phyloP scores from a whole-genome alignment of 2,797 vertebrate genomes.

The Champsocephalus gunnari region DNA sequence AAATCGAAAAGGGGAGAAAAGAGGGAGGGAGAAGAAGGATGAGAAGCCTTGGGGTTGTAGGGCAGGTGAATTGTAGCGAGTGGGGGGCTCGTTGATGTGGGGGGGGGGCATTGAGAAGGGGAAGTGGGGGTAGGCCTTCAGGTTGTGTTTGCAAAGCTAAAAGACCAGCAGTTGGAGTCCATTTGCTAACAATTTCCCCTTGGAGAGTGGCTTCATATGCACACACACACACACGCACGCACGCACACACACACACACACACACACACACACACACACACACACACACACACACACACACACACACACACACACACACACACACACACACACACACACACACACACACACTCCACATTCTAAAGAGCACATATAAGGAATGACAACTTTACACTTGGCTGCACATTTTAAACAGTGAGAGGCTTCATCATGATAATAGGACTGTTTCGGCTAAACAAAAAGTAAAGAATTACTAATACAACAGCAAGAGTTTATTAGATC shows the following conservation, averaged over 20 bases:
- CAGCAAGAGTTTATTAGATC: conserved; percentile 34
- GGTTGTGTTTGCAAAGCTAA: conserved; percentile 81
- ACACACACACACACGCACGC: conserved; percentile 35
- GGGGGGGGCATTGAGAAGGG: conserved; percentile 35
- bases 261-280: conserved; percentile 21
- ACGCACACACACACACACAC: conserved; percentile 34
- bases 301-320: conserved; percentile 26
- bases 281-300: not conserved
- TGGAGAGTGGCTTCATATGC: conserved; percentile 70
- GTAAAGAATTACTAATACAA: conserved; percentile 35
- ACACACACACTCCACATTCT: conserved; percentile 44
- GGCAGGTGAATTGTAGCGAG: conserved; percentile 76
- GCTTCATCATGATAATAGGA: conserved; percentile 46
- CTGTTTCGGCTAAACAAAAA: conserved; percentile 45
- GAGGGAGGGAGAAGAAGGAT: conserved; percentile 50
- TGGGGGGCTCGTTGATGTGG: conserved; percentile 20
- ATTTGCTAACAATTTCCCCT: conserved; percentile 85
- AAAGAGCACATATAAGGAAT: conserved; percentile 57
- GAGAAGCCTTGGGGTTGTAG: conserved; percentile 62
- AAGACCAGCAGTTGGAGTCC: conserved; percentile 81
- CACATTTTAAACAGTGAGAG: conserved; percentile 54
- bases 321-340: conserved; percentile 25
- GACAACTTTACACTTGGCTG: conserved; percentile 64
- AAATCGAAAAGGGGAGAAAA: conserved; percentile 42
- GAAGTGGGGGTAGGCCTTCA: conserved; percentile 64